Percentiles rank a stretch among this genome's conserved stretches.
phyloP scores from a whole-genome alignment of 2,113 vertebrate species.

The Bagarius yarrelli region DNA sequence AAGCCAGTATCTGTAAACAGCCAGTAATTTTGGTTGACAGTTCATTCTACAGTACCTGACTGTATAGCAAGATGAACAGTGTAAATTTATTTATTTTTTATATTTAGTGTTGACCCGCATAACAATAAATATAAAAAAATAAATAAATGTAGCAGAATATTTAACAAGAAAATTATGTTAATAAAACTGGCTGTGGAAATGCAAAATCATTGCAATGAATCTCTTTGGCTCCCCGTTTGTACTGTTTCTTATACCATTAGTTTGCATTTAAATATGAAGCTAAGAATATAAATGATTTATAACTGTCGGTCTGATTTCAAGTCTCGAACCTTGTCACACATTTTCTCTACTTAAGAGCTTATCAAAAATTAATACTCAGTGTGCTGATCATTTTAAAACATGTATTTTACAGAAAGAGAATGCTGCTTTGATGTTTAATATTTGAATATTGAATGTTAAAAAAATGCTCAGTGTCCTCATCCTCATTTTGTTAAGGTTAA shows the following conservation, averaged over 20 bases:
- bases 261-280: not conserved
- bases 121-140: no score
- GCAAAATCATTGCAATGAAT: not conserved
- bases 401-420: not conserved
- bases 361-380: conserved; percentile 10
- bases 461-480: not conserved
- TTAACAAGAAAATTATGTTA: no score
- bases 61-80: no score
- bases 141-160: no score
- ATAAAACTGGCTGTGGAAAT: not conserved
- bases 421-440: not conserved
- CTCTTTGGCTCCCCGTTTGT: not conserved
- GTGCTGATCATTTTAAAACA: not conserved
- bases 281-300: not conserved
- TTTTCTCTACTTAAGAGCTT: not conserved
- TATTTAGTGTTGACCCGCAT: no score
- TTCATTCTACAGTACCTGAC: no score
- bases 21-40: no score
- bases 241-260: not conserved
- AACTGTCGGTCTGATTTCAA: not conserved
- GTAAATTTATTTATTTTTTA: no score
- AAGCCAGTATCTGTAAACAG: no score
- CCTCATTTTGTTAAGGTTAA: not conserved
- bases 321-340: conserved; percentile 1
- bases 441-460: not conserved